phyloP scores from a whole-genome alignment of 2,113 vertebrate species.

The Odocoileus virginianus region DNA sequence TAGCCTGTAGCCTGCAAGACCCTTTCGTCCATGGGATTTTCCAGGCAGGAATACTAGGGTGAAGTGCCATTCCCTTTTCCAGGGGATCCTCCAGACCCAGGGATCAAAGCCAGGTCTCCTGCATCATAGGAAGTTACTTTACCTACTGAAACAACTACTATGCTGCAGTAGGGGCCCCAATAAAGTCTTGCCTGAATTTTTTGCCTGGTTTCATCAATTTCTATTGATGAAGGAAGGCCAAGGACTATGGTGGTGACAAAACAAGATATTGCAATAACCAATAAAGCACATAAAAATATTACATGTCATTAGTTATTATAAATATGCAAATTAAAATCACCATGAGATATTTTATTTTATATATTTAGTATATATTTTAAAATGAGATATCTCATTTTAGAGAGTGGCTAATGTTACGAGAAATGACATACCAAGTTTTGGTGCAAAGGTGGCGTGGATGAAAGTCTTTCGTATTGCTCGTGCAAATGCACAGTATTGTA shows the following conservation, averaged over 20 bases:
- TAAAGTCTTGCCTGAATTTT: background rate
- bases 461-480: background rate
- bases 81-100: background rate
- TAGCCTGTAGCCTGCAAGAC: background rate
- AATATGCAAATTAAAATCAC: background rate
- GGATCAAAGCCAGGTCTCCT: background rate
- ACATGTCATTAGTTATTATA: background rate
- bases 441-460: background rate
- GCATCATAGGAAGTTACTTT: background rate
- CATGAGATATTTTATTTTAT: background rate
- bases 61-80: background rate
- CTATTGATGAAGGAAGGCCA: background rate
- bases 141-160: background rate
- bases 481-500: background rate
- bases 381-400: background rate
- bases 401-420: background rate
- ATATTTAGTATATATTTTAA: no score
- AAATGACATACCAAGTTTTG: background rate
- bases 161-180: background rate
- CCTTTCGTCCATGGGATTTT: background rate
- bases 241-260: background rate
- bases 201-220: background rate
- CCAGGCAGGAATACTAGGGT: background rate
- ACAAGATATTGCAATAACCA: background rate
- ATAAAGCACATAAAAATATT: background rate